Base-by-base conservation (phyloP, 2,888 invertebrate species). In the Amblyjoppa proteus region DNA sequence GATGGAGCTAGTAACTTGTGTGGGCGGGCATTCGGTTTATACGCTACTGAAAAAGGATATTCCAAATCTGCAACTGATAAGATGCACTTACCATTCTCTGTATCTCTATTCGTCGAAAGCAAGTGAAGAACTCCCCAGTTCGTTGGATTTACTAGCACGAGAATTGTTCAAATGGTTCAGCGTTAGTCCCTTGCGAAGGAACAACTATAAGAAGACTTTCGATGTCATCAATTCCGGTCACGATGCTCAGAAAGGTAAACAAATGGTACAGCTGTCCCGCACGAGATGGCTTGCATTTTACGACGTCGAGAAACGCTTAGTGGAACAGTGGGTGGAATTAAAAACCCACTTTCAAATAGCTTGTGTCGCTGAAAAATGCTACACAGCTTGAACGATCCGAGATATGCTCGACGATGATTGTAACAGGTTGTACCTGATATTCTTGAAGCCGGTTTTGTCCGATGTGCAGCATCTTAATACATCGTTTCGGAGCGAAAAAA, bases 1-100 rank as follows among this genome's bases (percentile, higher is more conserved):
- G 89, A 89, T 75, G 89, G 90, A 1, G 88, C 87, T 9, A 84
- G 71, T 41, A 89, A 88, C 79, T 68, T 90, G 61, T 85, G 85
- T 79, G 89, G 89, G 9, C 61, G 74, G 11, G 71, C 53, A 53
- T 53, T 53, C 53, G 53, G 53, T 53, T 6, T 53, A 53, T 20
- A 53, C 53, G 53, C 56, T 86, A 28, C 70, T 88, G 25, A 90
- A 88, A 81, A 74, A 83, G 78, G 75, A 87, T n/a, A 66, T 82
- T 41, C 74, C 75, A 9, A 68, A 82, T 34, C 71, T 90, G 13
- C 68, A 79, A 31, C 53, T 89, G 9, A 68, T 88, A 31, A 88
- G 88, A 88, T 89, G 88, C 66, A 75, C 88, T 51, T 89, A 49
- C 87, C 53, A 53, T 53, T 53, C 53, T 53, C 53, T 53, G 53